Conservation (phyloP, 2,113 vertebrate species). For the Pogona vitticeps region DNA sequence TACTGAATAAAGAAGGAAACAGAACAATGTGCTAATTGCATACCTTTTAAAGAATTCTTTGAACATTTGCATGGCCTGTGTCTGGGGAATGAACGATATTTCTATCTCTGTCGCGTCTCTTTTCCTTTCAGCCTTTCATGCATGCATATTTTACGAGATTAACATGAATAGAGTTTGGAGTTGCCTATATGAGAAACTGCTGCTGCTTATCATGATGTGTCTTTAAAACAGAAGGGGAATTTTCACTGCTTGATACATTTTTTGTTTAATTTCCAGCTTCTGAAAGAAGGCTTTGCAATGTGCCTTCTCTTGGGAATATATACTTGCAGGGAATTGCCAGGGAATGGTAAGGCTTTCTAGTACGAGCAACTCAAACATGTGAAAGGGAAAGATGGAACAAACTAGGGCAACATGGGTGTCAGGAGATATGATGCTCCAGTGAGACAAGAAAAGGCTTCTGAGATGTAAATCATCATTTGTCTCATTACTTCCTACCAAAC, state of each 20-base stretch:
- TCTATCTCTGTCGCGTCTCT: not conserved
- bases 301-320: not conserved
- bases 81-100: not conserved
- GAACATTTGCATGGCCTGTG: not conserved
- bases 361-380: not conserved
- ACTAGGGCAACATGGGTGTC: too few relatives aligned
- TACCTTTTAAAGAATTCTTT: slow-evolving; percentile 27
- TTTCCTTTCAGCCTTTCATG: not conserved
- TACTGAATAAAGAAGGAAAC: not conserved
- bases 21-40: slow-evolving; percentile 10
- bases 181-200: not conserved
- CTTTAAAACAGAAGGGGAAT: not conserved
- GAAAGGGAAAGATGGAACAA: not conserved
- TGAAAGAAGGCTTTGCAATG: not conserved
- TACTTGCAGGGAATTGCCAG: not conserved
- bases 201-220: not conserved
- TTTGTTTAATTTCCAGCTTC: rapidly evolving
- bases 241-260: not conserved
- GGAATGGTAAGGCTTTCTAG: not conserved
- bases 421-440: not conserved
- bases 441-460: not conserved
- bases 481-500: too few relatives aligned
- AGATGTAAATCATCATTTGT: not conserved
- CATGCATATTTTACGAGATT: slow-evolving; percentile 10
- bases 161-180: slow-evolving; percentile 1